Percentiles rank a stretch among this genome's conserved stretches.
phyloP scores from a whole-genome alignment of 2,113 vertebrate species.

The Centrocercus urophasianus region DNA sequence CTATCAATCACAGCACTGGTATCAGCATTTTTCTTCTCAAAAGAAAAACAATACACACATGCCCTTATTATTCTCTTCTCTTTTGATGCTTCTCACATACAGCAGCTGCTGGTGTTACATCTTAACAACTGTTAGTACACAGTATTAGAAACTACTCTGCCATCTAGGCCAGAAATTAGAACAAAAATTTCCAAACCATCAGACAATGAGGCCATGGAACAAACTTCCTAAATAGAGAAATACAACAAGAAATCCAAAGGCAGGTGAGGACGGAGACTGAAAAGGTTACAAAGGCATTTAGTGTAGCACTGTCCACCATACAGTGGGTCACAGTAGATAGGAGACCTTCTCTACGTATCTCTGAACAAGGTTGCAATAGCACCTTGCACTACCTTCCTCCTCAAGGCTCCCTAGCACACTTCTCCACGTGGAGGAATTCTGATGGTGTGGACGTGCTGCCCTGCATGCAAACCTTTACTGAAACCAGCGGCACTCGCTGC shows the following conservation, averaged over 20 bases:
- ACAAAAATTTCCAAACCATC: background rate
- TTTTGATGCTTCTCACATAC: background rate
- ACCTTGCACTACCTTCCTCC: background rate
- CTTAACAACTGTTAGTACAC: background rate
- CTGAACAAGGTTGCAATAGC: background rate
- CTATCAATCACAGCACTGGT: constrained; percentile 5
- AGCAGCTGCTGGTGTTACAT: background rate
- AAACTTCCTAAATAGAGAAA: background rate
- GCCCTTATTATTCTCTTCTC: background rate
- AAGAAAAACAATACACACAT: background rate
- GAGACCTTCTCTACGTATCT: accelerated
- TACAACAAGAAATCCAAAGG: background rate
- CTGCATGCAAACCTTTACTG: accelerated
- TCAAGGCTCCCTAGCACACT: accelerated
- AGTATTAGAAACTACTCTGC: background rate
- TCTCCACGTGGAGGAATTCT: accelerated
- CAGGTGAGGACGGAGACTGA: background rate
- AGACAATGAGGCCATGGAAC: background rate
- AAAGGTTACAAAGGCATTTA: background rate
- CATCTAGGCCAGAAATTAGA: background rate
- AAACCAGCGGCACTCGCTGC: accelerated
- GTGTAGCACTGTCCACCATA: background rate
- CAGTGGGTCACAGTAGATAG: accelerated
- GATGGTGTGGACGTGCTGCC: background rate
- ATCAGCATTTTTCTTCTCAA: constrained; percentile 10